Conservation (phyloP, 2,797 vertebrate species). For the Tadarida brasiliensis region DNA sequence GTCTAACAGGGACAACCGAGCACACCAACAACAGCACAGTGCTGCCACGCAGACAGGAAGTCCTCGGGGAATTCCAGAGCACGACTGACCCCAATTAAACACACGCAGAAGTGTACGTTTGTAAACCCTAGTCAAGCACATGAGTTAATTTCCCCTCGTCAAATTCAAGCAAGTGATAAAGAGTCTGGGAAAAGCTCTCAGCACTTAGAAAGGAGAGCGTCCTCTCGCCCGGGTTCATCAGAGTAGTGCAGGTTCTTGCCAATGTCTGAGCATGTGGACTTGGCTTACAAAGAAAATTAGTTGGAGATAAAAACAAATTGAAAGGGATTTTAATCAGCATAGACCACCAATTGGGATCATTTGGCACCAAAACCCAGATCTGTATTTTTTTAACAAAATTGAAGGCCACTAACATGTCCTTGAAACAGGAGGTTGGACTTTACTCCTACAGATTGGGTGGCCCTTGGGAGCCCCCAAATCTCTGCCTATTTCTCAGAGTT, state of each 20-base stretch:
- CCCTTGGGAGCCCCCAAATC: neutral
- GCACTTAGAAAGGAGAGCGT: neutral
- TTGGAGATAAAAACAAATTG: neutral
- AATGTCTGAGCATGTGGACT: neutral
- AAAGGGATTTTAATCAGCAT: slow-evolving; percentile 20
- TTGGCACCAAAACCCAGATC: neutral
- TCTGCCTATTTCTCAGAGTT: neutral
- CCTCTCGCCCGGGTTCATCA: neutral
- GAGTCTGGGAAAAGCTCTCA: slow-evolving; percentile 12
- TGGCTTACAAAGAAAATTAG: slow-evolving; percentile 10
- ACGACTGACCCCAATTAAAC: neutral
- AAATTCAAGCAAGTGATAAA: slow-evolving; percentile 39
- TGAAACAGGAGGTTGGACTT: neutral
- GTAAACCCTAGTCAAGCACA: neutral
- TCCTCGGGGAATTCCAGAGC: neutral
- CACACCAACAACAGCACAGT: too few relatives aligned
- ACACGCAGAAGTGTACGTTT: too few relatives aligned
- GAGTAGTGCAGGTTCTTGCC: neutral
- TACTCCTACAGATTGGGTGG: neutral
- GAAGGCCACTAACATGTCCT: neutral
- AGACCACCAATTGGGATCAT: neutral
- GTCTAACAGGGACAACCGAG: too few relatives aligned
- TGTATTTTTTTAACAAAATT: too few relatives aligned
- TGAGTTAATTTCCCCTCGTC: neutral
- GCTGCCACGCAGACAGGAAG: too few relatives aligned